phyloP scores from a whole-genome alignment of 2,797 vertebrate species.

The Cyprinella venusta region DNA sequence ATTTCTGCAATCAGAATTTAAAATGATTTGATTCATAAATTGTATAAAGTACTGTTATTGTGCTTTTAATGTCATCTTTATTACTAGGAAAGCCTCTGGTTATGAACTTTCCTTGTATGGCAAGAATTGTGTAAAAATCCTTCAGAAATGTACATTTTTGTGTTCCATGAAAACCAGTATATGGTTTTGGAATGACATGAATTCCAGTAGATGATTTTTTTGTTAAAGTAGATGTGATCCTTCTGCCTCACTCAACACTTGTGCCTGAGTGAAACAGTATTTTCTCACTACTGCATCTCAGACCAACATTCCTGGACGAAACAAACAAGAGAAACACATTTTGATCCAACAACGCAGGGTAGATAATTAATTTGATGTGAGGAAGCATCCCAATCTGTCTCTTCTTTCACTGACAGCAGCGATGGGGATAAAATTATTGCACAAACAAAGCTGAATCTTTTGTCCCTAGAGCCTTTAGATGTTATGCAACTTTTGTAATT shows the following conservation, averaged over 20 bases:
- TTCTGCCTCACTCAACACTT: constrained; percentile 11
- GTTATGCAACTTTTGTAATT: constrained; percentile 47
- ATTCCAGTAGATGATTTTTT: neutral
- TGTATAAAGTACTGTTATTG: neutral
- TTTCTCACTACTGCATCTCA: constrained; percentile 12
- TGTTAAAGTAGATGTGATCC: neutral
- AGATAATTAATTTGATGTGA: constrained; percentile 43
- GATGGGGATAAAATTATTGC: constrained; percentile 32
- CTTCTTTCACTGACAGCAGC: constrained; percentile 30
- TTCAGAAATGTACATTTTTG: neutral
- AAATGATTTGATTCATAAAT: neutral
- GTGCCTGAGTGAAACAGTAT: neutral
- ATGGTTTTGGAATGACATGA: neutral
- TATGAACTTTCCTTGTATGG: neutral
- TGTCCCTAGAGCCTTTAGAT: constrained; percentile 27
- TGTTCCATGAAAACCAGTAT: neutral
- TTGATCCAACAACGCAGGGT: constrained; percentile 21
- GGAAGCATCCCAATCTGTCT: constrained; percentile 47
- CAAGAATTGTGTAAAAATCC: neutral
- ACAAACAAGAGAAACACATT: constrained; percentile 26
- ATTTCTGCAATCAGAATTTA: neutral
- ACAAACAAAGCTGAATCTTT: constrained; percentile 36
- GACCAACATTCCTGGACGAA: constrained; percentile 27
- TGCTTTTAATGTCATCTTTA: neutral
- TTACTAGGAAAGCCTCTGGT: neutral